Base-by-base conservation (phyloP, 2,888 invertebrate species). In the Ophion slaviceki region DNA sequence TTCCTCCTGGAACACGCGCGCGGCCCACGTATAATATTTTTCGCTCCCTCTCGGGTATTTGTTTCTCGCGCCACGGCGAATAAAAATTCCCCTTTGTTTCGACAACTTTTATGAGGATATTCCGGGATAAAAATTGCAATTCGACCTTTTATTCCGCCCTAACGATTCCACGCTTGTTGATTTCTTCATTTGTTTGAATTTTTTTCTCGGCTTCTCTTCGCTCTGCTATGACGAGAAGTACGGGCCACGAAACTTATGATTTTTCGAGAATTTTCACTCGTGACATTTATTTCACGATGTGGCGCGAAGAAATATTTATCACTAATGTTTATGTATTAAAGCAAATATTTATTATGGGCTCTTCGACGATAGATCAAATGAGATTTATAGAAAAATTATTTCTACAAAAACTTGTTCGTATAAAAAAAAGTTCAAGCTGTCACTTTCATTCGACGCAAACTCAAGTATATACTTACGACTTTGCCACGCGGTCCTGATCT, bases 401-500 rank as follows among this genome's bases (percentile, higher is more conserved):
- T 24, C 24, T 24, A 24, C 24, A 24, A 24, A 24, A 24, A 24
- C 24, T 24, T 24, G 24, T 24, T 6, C 8, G 40, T 40, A 40
- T 40, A 40, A 40, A 40, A 40, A 40, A 40, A 7, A 1, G 8
- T 40, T 8, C 5, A 7, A 40, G 40, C 40, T 32, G 2, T 32
- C 32, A 32, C 32, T 4, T 32, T 32, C 0, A 32, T 32, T 32
- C 0, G 32, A 32, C 32, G 32, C 32, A 4, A 32, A 32, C 4
- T 32, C 32, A 4, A 32, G 32, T 40, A 8, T 62, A 61, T 61
- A 92, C 94, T 94, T 89, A 94, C 94, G 92, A 88, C 94, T 94
- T 87, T 94, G 94, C 97, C 97, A 97, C 91, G 97, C 97, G 81
- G 96, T 96, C 88, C 97, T 95, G 17, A 96, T 96, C 91, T 97